phyloP scores from a whole-genome alignment of 92 coral and sea anemone species.

The Muricea muricata region DNA sequence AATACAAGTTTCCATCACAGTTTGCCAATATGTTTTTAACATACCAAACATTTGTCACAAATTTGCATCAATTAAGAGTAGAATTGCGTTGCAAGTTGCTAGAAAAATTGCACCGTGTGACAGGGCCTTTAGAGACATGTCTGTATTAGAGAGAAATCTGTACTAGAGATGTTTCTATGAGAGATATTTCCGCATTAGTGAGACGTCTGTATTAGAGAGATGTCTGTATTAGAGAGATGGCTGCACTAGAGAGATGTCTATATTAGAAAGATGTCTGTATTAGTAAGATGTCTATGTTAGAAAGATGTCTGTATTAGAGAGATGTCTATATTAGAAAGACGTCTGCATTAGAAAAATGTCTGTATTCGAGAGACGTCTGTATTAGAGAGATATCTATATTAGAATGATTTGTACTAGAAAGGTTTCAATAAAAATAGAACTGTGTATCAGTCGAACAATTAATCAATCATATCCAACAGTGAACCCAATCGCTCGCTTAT shows the following conservation, averaged over 20 bases:
- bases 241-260: background rate
- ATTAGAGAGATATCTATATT: background rate
- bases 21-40: too few relatives aligned
- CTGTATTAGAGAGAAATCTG: background rate
- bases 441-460: background rate
- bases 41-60: too few relatives aligned
- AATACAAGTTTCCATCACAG: too few relatives aligned
- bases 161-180: background rate
- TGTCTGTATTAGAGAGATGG: background rate
- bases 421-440: background rate
- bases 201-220: background rate
- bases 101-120: too few relatives aligned
- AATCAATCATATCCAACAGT: background rate
- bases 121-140: background rate
- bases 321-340: background rate
- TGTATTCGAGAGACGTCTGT: background rate
- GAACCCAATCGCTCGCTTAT: background rate
- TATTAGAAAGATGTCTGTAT: background rate
- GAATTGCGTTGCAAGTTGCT: too few relatives aligned
- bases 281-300: background rate
- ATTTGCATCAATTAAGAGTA: too few relatives aligned
- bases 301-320: background rate
- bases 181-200: background rate
- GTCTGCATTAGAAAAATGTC: background rate
- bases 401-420: background rate